Conservation (phyloP, 2,888 invertebrate species). For the Nymphalis urticae region DNA sequence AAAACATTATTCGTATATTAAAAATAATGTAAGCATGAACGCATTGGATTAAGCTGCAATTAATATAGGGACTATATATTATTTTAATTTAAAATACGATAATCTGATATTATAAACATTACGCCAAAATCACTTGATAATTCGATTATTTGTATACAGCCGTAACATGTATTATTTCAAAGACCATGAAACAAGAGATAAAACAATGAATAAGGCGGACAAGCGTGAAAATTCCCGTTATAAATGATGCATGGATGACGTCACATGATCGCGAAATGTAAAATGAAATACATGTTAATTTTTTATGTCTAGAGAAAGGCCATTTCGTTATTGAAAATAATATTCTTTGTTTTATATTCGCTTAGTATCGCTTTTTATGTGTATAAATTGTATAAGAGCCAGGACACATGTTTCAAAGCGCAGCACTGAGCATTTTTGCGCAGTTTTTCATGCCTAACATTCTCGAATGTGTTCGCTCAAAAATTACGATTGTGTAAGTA, state of each 20-base stretch:
- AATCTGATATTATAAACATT: too few relatives aligned
- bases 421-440: too few relatives aligned
- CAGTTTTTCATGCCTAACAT: too few relatives aligned
- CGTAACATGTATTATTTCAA: conserved; percentile 14
- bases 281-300: background rate
- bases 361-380: background rate
- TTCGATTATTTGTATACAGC: conserved; percentile 9
- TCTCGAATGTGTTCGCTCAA: too few relatives aligned
- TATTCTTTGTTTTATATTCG: background rate
- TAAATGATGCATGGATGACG: conserved; percentile 28
- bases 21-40: too few relatives aligned
- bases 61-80: too few relatives aligned
- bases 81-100: too few relatives aligned
- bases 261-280: conserved; percentile 18
- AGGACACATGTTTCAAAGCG: too few relatives aligned
- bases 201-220: conserved; percentile 24
- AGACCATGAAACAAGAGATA: conserved; percentile 19
- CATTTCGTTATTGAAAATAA: background rate
- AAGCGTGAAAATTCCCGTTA: conserved; percentile 28
- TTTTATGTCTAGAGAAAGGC: background rate
- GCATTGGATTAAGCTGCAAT: too few relatives aligned
- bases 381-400: background rate
- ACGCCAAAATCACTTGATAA: conserved; percentile 2
- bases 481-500: too few relatives aligned
- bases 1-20: too few relatives aligned